Conservation (phyloP, 2,888 invertebrate species). For the Octonoba sinensis region DNA sequence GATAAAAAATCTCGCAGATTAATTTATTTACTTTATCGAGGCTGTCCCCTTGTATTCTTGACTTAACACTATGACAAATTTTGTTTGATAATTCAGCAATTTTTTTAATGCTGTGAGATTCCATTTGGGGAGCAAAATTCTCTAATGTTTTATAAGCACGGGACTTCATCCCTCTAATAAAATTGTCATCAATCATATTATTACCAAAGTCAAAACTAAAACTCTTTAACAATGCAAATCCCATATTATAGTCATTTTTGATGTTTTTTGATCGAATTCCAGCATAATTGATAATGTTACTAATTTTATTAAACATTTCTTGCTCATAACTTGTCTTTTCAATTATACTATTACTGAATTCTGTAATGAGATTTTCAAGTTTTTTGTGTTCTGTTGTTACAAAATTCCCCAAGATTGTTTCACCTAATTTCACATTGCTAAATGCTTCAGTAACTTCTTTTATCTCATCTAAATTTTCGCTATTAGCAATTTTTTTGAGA, state of each 20-base stretch:
- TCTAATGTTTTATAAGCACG: background rate
- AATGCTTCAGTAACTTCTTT: background rate
- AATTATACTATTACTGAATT: background rate
- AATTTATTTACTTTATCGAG: slow-evolving; percentile 1
- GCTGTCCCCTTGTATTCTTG: background rate
- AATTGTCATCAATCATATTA: slow-evolving; percentile 1
- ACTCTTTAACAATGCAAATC: background rate
- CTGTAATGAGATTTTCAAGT: background rate
- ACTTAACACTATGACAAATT: background rate
- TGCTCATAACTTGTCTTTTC: background rate
- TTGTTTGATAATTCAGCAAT: slow-evolving; percentile 9
- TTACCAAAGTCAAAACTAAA: background rate
- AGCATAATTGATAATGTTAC: background rate
- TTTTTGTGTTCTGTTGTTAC: background rate
- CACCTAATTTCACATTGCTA: background rate
- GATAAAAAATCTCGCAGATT: slow-evolving; percentile 5
- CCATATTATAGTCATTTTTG: slow-evolving; percentile 1
- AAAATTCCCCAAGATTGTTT: background rate
- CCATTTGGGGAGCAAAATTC: background rate
- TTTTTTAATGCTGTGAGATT: slow-evolving; percentile 2
- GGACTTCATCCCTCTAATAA: background rate
- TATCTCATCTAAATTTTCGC: slow-evolving; percentile 15
- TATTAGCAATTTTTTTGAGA: slow-evolving; percentile 3
- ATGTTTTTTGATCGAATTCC: background rate
- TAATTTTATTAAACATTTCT: slow-evolving; percentile 1